A percentile compares a stretch with the other conserved stretches of the same genome.
These are phyloP conservation scores for Rafetus swinhoei DNA, from an alignment of 2,113 vertebrate genomes.

Conservation along the genomic window DNA sequence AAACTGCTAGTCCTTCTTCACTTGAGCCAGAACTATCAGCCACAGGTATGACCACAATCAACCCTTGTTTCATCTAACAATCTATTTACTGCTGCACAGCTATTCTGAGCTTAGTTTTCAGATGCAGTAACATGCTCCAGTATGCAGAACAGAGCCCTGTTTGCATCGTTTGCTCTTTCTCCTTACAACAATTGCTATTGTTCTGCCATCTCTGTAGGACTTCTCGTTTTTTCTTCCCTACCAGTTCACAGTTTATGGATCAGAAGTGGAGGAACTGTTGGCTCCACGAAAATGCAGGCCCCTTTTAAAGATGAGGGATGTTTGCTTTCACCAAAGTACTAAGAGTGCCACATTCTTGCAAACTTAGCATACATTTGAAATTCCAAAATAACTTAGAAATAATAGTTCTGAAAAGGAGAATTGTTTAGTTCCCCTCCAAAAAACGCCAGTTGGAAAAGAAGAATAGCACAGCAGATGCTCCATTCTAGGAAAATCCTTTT, in stretches of 20 bases:
- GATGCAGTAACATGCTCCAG: background rate
- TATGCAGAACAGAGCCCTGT: background rate
- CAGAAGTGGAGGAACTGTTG: background rate
- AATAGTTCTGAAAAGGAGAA: background rate
- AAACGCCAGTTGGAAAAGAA: background rate
- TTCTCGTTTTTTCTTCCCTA: background rate
- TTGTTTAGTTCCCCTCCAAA: background rate
- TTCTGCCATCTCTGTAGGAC: background rate
- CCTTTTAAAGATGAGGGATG: background rate
- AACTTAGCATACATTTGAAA: background rate
- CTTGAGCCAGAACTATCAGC: background rate
- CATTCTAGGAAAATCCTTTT: conserved; percentile 12
- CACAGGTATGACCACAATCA: background rate
- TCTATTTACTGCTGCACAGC: background rate
- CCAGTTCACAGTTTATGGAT: background rate
- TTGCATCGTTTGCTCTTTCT: background rate
- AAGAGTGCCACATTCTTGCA: background rate
- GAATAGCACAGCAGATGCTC: conserved; percentile 8
- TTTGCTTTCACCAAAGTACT: background rate
- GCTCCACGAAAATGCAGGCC: fast-evolving
- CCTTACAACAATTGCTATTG: background rate
- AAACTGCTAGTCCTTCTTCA: background rate
- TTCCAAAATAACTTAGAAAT: conserved; percentile 28
- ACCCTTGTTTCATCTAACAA: background rate
- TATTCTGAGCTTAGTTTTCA: background rate